phyloP scores from a whole-genome alignment of 2,797 vertebrate genomes.

The Myripristis jacobus region DNA sequence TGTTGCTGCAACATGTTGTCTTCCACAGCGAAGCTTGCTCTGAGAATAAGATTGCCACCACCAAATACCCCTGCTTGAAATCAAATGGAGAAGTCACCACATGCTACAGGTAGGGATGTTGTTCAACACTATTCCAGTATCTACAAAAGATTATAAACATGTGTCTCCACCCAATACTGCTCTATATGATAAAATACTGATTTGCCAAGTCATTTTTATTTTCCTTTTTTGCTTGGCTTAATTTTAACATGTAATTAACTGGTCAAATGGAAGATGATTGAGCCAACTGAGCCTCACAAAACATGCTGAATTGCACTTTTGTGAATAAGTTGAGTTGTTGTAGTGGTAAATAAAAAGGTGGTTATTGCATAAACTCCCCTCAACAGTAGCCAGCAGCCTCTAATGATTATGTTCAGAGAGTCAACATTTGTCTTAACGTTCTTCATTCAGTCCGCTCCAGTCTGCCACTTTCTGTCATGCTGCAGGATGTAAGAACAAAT shows the following conservation, averaged over 20 bases:
- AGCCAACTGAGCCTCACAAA: neutral
- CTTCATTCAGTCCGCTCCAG: no score
- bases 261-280: neutral
- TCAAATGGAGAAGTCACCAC: slow-evolving; percentile 90
- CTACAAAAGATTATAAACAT: neutral
- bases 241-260: neutral
- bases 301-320: neutral
- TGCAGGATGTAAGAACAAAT: no score
- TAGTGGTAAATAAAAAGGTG: no score
- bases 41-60: slow-evolving; percentile 91
- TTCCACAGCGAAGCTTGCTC: slow-evolving; percentile 89
- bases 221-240: neutral
- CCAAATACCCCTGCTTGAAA: slow-evolving; percentile 92
- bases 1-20: neutral
- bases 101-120: slow-evolving; percentile 90
- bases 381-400: no score
- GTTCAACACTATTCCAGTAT: neutral
- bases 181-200: neutral
- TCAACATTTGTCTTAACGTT: no score
- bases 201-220: neutral
- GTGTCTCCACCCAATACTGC: neutral
- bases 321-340: no score
- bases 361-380: no score
- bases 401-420: no score
- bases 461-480: no score